A percentile compares a stretch with the other conserved stretches of the same genome.
Conservation (phyloP, 2,888 invertebrate genomes). For the Metellina segmentata region DNA sequence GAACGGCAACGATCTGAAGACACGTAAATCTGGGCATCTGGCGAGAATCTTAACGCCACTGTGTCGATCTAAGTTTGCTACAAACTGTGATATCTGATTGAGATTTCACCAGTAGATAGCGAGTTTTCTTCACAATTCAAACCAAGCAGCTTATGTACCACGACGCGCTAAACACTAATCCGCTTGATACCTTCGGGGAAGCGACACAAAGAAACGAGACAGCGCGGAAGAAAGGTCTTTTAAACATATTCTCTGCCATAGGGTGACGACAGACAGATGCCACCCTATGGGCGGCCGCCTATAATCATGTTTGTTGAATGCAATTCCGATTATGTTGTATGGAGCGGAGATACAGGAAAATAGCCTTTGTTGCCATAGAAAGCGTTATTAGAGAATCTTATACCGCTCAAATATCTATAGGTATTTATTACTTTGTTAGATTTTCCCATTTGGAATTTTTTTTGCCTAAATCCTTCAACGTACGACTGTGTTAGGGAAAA, state of each 20-base stretch:
- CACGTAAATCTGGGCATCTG: neutral
- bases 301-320: too few species aligned
- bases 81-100: constrained; percentile 27
- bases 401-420: neutral
- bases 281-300: neutral
- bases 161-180: constrained; percentile 57
- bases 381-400: neutral
- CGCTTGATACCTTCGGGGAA: constrained; percentile 37
- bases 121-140: constrained; percentile 16
- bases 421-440: neutral
- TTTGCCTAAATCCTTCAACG: neutral
- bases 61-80: constrained; percentile 19
- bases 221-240: neutral
- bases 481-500: neutral
- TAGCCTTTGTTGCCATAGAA: neutral
- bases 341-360: neutral
- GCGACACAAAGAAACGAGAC: constrained; percentile 23
- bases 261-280: constrained; percentile 44
- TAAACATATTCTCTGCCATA: neutral
- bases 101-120: constrained; percentile 50
- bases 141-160: constrained; percentile 24
- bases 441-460: neutral
- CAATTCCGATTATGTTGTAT: neutral
- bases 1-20: neutral
- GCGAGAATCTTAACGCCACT: constrained; percentile 19